Evolutionary conservation across 1,140 invertebrate species (phyloP), one percentile per base, ranked within the genome.

Genomic region (Drosophila lacteicornis): DNA sequence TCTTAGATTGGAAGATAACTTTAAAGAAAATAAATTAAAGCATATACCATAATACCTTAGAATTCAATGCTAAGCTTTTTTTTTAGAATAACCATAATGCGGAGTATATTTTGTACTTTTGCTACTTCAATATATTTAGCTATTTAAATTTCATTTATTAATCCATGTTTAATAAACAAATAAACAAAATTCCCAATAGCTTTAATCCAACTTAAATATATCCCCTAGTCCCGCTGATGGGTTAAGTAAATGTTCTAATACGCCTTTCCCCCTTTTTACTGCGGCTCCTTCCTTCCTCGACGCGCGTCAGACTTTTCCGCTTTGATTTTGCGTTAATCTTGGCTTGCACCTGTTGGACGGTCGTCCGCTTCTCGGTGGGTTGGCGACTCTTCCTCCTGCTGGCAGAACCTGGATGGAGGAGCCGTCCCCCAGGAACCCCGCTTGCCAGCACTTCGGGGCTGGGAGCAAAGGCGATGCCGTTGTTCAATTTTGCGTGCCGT

Each of bases 401-500:
- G 70, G 17, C 7, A 56, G 17, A 42, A 40, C 63, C 22, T 53
- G 36, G 43, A 43, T 53, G 36, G 36, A 43, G 61, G 7, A 55
- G 33, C 36, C 36, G 4, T 22, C 33, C 19, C 53, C 53, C 51
- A 36, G 8, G 30, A 33, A 11, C 27, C 47, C 66, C 60, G 6
- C 19, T 6, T 15, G 25, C 51, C 45, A 2, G 19, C 45, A 17
- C 46, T 12, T 40, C n/a, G 42, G 42, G 30, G 27, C 30, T 53
- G 71, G 46, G 57, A 67, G 74, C 75, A 69, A 81, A 71, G 83
- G 70, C 83, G 76, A 83, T 82, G 84, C 84, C 85, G 85, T 90
- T 90, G 81, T 90, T 90, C 85, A 90, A 90, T 90, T 90, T 90
- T 90, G 81, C 85, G 85, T 87, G 84, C 84, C 84, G 84, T 86